phyloP scores from a whole-genome alignment of 35 echinoderm and acorn worm species.

The Apostichopus parvimensis region DNA sequence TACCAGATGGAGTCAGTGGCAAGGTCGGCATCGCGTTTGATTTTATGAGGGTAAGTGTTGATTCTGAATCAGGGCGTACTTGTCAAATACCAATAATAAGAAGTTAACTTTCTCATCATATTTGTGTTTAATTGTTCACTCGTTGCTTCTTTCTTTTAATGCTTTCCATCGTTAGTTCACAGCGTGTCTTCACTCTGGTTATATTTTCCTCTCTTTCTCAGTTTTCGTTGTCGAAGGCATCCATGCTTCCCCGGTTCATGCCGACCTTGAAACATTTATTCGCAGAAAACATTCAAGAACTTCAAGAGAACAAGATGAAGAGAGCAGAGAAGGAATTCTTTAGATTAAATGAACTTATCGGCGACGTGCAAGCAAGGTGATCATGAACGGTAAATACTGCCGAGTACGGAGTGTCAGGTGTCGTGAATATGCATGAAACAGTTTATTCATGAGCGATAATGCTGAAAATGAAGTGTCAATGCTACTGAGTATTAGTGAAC shows the following conservation, averaged over 20 bases:
- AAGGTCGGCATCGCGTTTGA: conserved; percentile 93
- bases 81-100: no score
- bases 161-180: not conserved
- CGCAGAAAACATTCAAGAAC: conserved; percentile 78
- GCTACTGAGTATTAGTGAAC: no score
- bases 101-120: no score
- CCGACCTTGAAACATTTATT: conserved; percentile 75
- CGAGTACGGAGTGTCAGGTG: no score
- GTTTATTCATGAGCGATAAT: no score
- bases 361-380: not conserved
- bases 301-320: conserved; percentile 67
- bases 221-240: conserved; percentile 81
- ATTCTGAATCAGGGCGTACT: not conserved
- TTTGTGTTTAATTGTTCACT: no score
- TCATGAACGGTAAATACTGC: not conserved
- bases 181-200: not conserved
- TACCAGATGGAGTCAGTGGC: conserved; percentile 61
- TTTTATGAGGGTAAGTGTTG: conserved; percentile 88
- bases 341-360: not conserved
- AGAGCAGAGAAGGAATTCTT: conserved; percentile 75
- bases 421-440: no score
- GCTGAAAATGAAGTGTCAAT: no score
- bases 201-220: conserved; percentile 40
- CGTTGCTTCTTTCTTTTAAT: no score
- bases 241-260: conserved; percentile 66